Conservation (phyloP, 2,888 invertebrate genomes). For the Tenthredo livida region DNA sequence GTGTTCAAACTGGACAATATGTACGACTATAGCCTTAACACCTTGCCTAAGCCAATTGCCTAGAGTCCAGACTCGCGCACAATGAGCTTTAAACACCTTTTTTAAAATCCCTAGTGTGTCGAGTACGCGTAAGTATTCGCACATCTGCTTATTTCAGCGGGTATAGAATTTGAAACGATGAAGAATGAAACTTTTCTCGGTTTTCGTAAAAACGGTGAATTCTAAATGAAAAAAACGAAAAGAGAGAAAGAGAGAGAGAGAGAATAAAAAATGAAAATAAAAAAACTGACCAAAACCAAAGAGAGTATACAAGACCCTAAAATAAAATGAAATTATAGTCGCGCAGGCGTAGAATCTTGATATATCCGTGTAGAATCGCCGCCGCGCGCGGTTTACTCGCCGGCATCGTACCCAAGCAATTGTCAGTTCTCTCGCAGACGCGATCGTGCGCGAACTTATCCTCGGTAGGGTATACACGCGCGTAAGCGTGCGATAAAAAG, state of each 20-base stretch:
- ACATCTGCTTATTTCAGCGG: too few species aligned
- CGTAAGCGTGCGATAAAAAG: background rate
- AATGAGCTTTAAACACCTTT: constrained; percentile 12
- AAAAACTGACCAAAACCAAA: background rate
- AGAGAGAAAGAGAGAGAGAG: too few species aligned
- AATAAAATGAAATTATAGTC: background rate
- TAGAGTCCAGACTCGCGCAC: background rate
- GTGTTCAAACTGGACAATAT: background rate
- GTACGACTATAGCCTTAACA: too few species aligned
- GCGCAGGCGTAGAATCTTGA: constrained; percentile 36
- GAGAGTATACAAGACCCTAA: background rate
- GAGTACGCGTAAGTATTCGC: background rate
- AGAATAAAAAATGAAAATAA: background rate
- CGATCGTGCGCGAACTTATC: constrained; percentile 36
- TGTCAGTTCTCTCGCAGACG: constrained; percentile 31
- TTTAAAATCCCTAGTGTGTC: background rate
- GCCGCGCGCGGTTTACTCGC: constrained; percentile 42
- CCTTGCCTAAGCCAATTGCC: background rate
- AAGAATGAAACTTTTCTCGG: background rate
- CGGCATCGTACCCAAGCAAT: constrained; percentile 11
- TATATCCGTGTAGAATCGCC: constrained; percentile 14
- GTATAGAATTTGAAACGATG: background rate
- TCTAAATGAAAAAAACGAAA: background rate
- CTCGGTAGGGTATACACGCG: background rate
- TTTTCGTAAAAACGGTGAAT: background rate